These are phyloP conservation scores for Malacosoma neustria DNA, from an alignment of 2,888 invertebrate genomes.

Conservation along the genomic window DNA sequence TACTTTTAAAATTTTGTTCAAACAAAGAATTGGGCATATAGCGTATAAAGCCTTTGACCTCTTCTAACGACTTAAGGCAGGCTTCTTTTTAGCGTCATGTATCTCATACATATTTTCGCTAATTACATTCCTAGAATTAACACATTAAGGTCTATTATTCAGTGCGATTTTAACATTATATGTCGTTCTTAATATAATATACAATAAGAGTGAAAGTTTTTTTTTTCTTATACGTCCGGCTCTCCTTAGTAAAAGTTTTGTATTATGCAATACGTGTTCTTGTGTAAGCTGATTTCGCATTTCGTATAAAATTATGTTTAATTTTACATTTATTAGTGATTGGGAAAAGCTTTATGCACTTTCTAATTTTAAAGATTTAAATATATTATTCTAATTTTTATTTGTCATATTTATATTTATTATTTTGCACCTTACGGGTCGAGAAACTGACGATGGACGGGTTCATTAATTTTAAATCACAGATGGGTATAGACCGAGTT, in stretches of 20 bases:
- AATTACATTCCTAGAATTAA: conserved; percentile 3
- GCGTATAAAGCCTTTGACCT: conserved; percentile 47
- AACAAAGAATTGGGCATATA: conserved; percentile 11
- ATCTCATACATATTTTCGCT: background rate
- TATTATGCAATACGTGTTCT: conserved; percentile 47
- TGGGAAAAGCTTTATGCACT: background rate
- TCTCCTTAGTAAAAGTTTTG: conserved; percentile 59
- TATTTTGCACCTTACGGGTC: no score
- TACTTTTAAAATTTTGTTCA: conserved; percentile 9
- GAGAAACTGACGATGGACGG: no score
- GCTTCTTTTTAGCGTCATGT: no score
- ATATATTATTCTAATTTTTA: no score
- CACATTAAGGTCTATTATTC: conserved; percentile 14
- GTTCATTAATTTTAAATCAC: no score
- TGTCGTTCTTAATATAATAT: conserved; percentile 24
- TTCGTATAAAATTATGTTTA: conserved; percentile 16
- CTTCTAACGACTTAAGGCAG: conserved; percentile 36
- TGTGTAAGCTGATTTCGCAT: conserved; percentile 20
- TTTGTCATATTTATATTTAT: no score
- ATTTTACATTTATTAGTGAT: background rate
- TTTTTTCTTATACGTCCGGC: conserved; percentile 54
- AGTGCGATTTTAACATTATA: conserved; percentile 10
- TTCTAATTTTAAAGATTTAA: background rate
- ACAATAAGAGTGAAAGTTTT: conserved; percentile 59
- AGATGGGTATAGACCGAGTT: no score